Percentiles rank a stretch among this genome's conserved stretches.
These are phyloP conservation scores for Antheraea assamensis DNA, from an alignment of 2,888 invertebrate species.

Conservation along the genomic window DNA sequence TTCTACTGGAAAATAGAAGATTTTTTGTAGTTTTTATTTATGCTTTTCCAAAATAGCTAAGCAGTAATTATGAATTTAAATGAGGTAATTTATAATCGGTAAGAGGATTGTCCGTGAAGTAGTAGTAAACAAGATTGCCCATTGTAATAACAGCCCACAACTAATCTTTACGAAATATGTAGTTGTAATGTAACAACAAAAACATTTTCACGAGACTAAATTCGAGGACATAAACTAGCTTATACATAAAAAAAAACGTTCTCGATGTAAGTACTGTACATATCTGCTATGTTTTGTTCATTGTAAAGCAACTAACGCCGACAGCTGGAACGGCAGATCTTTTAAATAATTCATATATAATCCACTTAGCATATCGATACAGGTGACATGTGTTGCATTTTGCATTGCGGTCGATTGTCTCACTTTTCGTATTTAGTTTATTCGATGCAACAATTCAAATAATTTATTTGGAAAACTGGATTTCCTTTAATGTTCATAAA, in stretches of 20 bases:
- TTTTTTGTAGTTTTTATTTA: not conserved
- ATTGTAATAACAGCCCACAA: no score
- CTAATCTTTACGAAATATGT: no score
- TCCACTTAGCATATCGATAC: slow-evolving; percentile 73
- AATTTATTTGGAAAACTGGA: not conserved
- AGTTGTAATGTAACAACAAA: no score
- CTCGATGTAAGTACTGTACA: slow-evolving; percentile 36
- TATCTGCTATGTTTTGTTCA: slow-evolving; percentile 45
- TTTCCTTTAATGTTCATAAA: not conserved
- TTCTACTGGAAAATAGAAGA: no score
- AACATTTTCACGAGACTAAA: no score
- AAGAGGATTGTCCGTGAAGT: no score
- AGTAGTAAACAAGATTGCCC: no score
- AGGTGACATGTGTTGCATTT: slow-evolving; percentile 73
- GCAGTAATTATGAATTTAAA: no score
- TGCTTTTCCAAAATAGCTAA: no score
- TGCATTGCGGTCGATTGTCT: slow-evolving; percentile 35
- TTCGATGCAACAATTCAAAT: not conserved
- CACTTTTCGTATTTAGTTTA: slow-evolving; percentile 18
- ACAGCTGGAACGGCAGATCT: slow-evolving; percentile 53
- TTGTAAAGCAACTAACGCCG: slow-evolving; percentile 49
- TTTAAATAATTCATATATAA: slow-evolving; percentile 77
- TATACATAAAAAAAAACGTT: slow-evolving; percentile 29
- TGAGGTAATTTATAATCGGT: no score
- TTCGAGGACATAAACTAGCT: no score